These are phyloP conservation scores for Ariolimax columbianus DNA, from an alignment of 2,888 invertebrate genomes.

Conservation along the genomic window DNA sequence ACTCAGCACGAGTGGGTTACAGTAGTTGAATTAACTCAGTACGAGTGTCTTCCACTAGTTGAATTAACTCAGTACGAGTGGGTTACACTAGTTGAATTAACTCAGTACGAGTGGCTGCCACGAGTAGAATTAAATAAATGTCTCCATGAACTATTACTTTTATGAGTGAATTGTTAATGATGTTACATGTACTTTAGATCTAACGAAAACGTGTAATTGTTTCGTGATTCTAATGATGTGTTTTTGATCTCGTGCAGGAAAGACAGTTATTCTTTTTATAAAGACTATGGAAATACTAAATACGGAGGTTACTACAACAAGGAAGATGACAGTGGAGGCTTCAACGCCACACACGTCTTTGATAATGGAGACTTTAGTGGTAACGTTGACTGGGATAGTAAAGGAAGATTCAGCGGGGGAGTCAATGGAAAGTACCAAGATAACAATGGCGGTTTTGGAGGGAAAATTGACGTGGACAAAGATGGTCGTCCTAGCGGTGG, in stretches of 20 bases:
- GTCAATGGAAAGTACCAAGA: not conserved
- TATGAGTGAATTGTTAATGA: no score
- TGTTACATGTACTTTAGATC: no score
- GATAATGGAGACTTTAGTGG: not conserved
- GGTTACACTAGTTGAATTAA: no score
- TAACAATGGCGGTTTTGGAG: not conserved
- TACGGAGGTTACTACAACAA: not conserved
- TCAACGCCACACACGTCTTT: not conserved
- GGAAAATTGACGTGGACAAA: not conserved
- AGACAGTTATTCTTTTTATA: not conserved
- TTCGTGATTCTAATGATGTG: no score
- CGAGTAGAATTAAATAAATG: no score
- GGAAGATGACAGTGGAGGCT: not conserved
- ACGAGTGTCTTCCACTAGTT: no score
- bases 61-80: no score
- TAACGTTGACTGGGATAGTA: not conserved
- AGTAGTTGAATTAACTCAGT: no score
- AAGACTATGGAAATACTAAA: not conserved
- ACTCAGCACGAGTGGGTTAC: no score
- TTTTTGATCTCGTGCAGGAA: not conserved
- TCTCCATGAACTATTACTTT: no score
- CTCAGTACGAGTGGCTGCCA: no score
- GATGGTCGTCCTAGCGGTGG: not conserved
- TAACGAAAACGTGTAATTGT: no score
- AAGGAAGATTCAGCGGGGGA: not conserved